phyloP scores from a whole-genome alignment of 2,113 vertebrate species.

The Dasyprocta punctata region DNA sequence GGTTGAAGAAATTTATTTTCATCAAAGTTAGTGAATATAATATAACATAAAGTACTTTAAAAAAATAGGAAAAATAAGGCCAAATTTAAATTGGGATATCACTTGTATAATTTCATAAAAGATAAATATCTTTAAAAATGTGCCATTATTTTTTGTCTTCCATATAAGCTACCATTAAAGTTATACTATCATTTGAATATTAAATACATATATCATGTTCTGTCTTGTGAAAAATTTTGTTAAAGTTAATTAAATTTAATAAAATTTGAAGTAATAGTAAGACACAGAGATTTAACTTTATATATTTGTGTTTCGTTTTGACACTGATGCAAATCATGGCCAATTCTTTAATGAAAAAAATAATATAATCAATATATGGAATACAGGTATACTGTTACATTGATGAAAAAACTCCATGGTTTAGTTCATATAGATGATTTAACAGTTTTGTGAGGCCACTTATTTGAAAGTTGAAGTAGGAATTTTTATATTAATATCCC shows the following conservation, averaged over 20 bases:
- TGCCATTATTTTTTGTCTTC: background rate
- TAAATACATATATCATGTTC: background rate
- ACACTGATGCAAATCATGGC: background rate
- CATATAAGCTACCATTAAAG: background rate
- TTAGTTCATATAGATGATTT: background rate
- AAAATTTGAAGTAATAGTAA: background rate
- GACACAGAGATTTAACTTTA: background rate
- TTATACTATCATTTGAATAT: background rate
- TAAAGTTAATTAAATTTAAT: background rate
- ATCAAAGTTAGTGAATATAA: conserved; percentile 37
- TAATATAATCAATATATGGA: background rate
- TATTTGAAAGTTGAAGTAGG: background rate
- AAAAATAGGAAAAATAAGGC: background rate
- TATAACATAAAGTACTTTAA: background rate
- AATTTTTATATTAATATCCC: background rate
- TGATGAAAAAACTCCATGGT: background rate
- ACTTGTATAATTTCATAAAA: conserved; percentile 19
- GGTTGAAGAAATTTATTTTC: background rate
- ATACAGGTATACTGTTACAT: background rate
- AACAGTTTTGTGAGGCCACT: background rate
- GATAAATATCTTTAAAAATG: conserved; percentile 16
- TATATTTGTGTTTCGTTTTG: conserved; percentile 32
- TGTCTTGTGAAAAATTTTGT: background rate
- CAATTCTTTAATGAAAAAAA: background rate
- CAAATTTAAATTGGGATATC: background rate